Conservation (phyloP, 2,888 invertebrate species). For the Coelinius sp. region DNA sequence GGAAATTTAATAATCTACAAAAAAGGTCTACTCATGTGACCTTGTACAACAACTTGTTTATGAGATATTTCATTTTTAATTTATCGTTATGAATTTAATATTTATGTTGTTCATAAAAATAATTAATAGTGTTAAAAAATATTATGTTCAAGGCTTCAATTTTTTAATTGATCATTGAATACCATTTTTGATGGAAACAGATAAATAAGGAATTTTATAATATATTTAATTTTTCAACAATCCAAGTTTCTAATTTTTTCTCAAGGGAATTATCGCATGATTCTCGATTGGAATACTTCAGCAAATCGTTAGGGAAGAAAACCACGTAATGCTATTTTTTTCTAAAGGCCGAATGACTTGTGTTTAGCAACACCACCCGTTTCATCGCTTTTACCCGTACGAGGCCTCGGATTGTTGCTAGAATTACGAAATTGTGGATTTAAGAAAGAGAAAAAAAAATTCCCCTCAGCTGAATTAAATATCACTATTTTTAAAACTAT, state of each 20-base stretch:
- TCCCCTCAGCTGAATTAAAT: not conserved
- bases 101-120: too few relatives aligned
- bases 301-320: conserved; percentile 32
- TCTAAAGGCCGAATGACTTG: conserved; percentile 24
- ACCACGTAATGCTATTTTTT: conserved; percentile 28
- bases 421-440: conserved; percentile 31
- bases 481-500: not conserved
- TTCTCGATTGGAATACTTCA: conserved; percentile 33
- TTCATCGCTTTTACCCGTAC: conserved; percentile 36
- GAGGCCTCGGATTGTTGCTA: conserved; percentile 23
- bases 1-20: too few relatives aligned
- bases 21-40: too few relatives aligned
- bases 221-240: not conserved
- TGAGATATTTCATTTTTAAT: too few relatives aligned
- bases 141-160: too few relatives aligned
- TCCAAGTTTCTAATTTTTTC: not conserved
- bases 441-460: conserved; percentile 26
- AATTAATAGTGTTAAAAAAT: too few relatives aligned
- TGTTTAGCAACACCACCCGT: conserved; percentile 33
- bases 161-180: too few relatives aligned
- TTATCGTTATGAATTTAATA: too few relatives aligned
- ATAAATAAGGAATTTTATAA: conserved; percentile 9
- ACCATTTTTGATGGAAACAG: too few relatives aligned
- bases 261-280: conserved; percentile 20
- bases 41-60: too few relatives aligned